Base-by-base conservation (phyloP, 2,888 invertebrate genomes). In the Microdon myrmicae region DNA sequence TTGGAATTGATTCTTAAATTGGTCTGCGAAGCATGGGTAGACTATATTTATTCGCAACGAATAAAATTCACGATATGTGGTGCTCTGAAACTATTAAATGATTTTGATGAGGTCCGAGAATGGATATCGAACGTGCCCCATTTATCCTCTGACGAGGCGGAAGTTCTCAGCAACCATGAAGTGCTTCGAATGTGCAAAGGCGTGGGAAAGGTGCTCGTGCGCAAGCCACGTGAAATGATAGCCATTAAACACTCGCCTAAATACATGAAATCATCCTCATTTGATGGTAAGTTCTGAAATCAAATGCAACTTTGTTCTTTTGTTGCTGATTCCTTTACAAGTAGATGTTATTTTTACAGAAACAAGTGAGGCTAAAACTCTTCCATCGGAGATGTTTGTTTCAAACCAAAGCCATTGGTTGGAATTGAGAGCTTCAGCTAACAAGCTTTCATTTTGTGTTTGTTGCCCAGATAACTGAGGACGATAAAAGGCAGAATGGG, bases 321-420 rank as follows among this genome's bases (percentile, higher is more conserved):
- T 8, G 5, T 17, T 43, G 22, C 22, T 22, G 22, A 22, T 6
- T 6, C 5, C 4, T 8, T 7, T 22, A 14, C 17, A 9, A n/a
- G 3, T n/a, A 31, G 1, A 7, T 22, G 10, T 48, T 58, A 44
- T 60, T 26, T 74, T 73, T 41, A 70, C 79, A 72, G 70, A 72
- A 19, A 82, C 82, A 10, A 75, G 80, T 1, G 82, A 82, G 6
- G 84, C 84, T 53, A 84, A 84, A 17, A 82, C 89, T 71, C 89
- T 94, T 44, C 94, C 93, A 0, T 90, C 93, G 1, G 94, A 94
- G 80, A 93, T 94, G 93, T 94, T 93, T 75, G 93, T 94, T 6
- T 92, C 93, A 2, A 92, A 94, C 79, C 93, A 94, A 79, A 90
- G 92, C 76, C 89, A 92, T 72, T 94, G 93, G 93, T 82, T 94